A percentile compares a stretch with the other conserved stretches of the same genome.
Conservation (phyloP, 2,888 invertebrate species). For the Ditylenchus weischeri region DNA sequence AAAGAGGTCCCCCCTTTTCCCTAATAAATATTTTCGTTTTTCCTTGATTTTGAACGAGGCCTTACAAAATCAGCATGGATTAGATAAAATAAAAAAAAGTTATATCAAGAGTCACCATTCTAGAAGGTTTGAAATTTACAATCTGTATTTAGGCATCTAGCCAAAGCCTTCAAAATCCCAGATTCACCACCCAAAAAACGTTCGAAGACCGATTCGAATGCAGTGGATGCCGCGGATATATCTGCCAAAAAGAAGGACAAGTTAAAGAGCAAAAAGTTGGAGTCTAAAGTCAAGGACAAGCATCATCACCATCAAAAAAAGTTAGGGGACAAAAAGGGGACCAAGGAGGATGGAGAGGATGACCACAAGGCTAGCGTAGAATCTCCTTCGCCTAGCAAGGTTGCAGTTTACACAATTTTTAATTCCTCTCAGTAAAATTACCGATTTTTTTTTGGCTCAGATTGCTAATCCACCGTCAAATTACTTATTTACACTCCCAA, state of each 20-base stretch:
- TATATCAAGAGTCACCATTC: too few species aligned
- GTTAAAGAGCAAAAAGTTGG: constrained; percentile 14
- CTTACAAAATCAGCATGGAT: too few species aligned
- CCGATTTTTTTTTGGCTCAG: too few species aligned
- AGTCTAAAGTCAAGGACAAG: constrained; percentile 1
- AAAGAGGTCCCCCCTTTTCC: too few species aligned
- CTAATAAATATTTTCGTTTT: too few species aligned
- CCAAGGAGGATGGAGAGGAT: not conserved
- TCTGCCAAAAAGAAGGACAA: constrained; percentile 19
- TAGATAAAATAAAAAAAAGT: too few species aligned
- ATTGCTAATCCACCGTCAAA: too few species aligned
- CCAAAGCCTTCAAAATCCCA: constrained; percentile 20
- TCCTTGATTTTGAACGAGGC: too few species aligned
- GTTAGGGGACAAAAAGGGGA: constrained; percentile 6
- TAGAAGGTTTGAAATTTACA: too few species aligned
- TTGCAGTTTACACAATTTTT: not conserved
- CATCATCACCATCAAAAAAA: constrained; percentile 12
- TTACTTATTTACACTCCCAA: too few species aligned
- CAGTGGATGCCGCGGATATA: not conserved
- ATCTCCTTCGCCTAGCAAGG: not conserved
- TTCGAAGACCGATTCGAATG: not conserved
- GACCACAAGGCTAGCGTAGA: not conserved
- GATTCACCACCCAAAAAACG: constrained; percentile 22
- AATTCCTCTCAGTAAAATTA: not conserved
- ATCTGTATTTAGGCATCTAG: not conserved